These are phyloP conservation scores for Leptinotarsa defecta DNA, from an alignment of 1,140 invertebrate species.

Conservation along the genomic window DNA sequence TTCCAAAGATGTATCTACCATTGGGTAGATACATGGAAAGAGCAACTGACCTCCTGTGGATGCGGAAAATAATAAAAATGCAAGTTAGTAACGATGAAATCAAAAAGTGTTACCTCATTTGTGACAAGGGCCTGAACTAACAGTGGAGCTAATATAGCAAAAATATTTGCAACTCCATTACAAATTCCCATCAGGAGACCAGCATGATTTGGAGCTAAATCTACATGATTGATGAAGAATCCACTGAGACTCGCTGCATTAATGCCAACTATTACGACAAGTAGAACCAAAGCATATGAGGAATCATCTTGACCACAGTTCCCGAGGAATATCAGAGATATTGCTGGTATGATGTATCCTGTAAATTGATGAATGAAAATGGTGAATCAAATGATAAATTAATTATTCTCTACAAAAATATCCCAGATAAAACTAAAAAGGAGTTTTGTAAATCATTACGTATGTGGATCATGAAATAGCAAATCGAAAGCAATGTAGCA, in stretches of 20 bases:
- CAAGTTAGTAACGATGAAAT: not conserved
- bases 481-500: too few species aligned
- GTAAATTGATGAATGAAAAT: not conserved
- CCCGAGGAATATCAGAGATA: constrained; percentile 65
- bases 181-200: constrained; percentile 75
- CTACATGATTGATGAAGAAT: constrained; percentile 68
- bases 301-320: constrained; percentile 61
- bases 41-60: too few species aligned
- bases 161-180: constrained; percentile 72
- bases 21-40: too few species aligned
- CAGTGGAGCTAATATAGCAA: constrained; percentile 71
- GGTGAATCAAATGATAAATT: not conserved
- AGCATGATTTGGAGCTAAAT: constrained; percentile 72
- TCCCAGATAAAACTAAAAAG: too few species aligned
- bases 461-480: too few species aligned
- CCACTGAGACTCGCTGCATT: constrained; percentile 77
- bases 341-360: constrained; percentile 52
- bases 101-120: constrained; percentile 61
- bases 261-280: constrained; percentile 71
- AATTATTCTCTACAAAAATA: not conserved
- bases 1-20: too few species aligned
- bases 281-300: constrained; percentile 63
- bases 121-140: constrained; percentile 53
- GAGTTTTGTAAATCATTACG: too few species aligned
- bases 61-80: too few species aligned